phyloP scores from a whole-genome alignment of 2,888 invertebrate species.

The Pandemis heparana region DNA sequence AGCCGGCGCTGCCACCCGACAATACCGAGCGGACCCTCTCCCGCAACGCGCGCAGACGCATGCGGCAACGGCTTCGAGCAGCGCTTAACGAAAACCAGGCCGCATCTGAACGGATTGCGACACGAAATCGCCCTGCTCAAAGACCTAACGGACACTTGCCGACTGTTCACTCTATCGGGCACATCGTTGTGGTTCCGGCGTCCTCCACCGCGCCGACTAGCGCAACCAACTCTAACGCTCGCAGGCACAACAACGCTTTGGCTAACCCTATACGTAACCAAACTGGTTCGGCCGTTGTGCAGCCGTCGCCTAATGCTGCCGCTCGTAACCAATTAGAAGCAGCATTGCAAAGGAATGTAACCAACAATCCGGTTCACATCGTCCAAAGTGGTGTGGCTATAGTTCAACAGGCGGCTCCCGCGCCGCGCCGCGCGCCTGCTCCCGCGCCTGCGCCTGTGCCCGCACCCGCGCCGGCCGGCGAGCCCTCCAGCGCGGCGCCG shows the following conservation, averaged over 20 bases:
- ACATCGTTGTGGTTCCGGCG: constrained; percentile 1
- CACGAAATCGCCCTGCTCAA: constrained; percentile 41
- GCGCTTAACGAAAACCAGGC: constrained; percentile 59
- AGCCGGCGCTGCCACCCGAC: not conserved
- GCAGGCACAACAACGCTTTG: constrained; percentile 9
- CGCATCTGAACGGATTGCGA: constrained; percentile 45
- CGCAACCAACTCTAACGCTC: constrained; percentile 10
- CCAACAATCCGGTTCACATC: constrained; percentile 44
- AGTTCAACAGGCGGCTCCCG: constrained; percentile 45
- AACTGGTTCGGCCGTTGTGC: constrained; percentile 26
- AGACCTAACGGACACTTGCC: constrained; percentile 51
- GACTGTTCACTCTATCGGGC: constrained; percentile 8
- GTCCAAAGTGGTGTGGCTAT: constrained; percentile 45
- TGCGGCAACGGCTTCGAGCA: constrained; percentile 68
- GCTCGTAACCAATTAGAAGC: constrained; percentile 10
- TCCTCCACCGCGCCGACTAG: constrained; percentile 15
- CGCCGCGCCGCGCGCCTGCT: constrained; percentile 42
- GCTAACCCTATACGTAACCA: constrained; percentile 18
- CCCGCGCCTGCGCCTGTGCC: not conserved
- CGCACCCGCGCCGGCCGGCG: constrained; percentile 50
- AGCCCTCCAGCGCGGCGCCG: constrained; percentile 54
- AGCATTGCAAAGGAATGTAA: constrained; percentile 41
- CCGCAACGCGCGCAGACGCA: constrained; percentile 72
- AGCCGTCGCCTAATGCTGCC: constrained; percentile 20
- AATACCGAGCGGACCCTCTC: constrained; percentile 51